Evolutionary conservation across 2,113 vertebrate species (phyloP), one percentile per base, ranked within the genome.

Genomic region (Patagioenas fasciata): DNA sequence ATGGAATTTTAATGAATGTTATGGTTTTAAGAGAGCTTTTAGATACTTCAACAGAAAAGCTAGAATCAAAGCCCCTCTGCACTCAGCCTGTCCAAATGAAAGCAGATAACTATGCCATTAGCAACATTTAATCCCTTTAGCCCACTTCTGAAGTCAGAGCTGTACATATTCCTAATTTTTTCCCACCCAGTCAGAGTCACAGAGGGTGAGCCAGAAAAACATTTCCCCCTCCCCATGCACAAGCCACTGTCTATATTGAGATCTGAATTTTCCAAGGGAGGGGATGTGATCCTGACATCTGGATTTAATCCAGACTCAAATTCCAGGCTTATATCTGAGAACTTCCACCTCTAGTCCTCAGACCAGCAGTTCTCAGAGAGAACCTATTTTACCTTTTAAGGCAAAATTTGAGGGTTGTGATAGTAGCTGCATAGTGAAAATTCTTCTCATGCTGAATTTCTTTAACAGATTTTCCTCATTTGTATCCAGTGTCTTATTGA

Each of bases 341-440:
- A 93, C 47, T 69, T 95, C 84, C 53, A 94, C 84, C 48, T 95
- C 96, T 2, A 3, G 73, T 74, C 73, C 92, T 44, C 62, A 89
- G 79, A 89, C 44, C 4, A 4, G 66, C 57, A 85, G 24, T 65
- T 95, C 57, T 87, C 87, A 60, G n/a, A 73, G 56, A 71, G 32
- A 88, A 85, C 57, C 79, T 82, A 9, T 11, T 89, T 95, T 93
- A 87, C 94, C 96, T 97, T 97, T 92, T 94, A 95, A 96, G 95
- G 94, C 89, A 92, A 95, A 95, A 93, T 74, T 67, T 0, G 3
- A 89, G 61, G 32, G 14, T 57, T 84, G 29, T 0, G 19, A 67
- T 28, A 71, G 65, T 65, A 78, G 84, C 85, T 90, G 80, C 89
- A 91, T 40, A 92, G 65, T 71, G 77, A 79, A 58, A 89, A 61